Conservation (phyloP, 1,140 invertebrate species). For the Dinoponera quadriceps region DNA sequence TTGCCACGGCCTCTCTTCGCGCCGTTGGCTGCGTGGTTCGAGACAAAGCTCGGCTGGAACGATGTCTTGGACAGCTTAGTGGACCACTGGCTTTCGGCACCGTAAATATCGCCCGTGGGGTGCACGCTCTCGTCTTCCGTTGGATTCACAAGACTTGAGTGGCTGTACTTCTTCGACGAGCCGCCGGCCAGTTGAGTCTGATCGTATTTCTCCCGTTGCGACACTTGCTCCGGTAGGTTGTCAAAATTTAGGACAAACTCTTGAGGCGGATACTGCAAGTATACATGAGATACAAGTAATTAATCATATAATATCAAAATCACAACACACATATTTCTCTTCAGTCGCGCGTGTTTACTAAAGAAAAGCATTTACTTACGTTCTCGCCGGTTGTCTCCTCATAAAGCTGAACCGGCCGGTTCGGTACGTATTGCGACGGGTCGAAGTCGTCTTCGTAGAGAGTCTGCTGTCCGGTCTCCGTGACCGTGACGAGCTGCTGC, state of each 20-base stretch:
- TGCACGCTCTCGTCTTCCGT: background rate
- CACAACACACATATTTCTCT: background rate
- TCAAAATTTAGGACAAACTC: constrained; percentile 82
- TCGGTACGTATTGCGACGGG: constrained; percentile 40
- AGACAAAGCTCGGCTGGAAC: constrained; percentile 86
- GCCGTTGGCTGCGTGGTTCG: constrained; percentile 83
- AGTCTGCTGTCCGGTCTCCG: constrained; percentile 49
- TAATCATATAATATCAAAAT: too few species aligned
- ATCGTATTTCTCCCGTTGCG: constrained; percentile 74
- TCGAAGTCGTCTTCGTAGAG: constrained; percentile 74
- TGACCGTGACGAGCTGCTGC: constrained; percentile 29
- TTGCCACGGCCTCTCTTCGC: constrained; percentile 47
- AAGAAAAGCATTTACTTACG: constrained; percentile 62
- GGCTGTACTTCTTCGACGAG: constrained; percentile 67
- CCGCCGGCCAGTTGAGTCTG: constrained; percentile 71
- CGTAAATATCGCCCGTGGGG: constrained; percentile 79
- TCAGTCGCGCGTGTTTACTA: background rate
- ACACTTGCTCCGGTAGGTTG: constrained; percentile 52
- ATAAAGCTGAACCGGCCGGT: constrained; percentile 37
- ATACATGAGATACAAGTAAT: background rate
- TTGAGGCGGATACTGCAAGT: constrained; percentile 77
- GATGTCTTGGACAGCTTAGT: constrained; percentile 86
- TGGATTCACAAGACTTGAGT: constrained; percentile 11
- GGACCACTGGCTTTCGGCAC: constrained; percentile 88
- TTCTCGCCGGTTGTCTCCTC: constrained; percentile 67